These are phyloP conservation scores for Ciconia nigra DNA, from an alignment of 2,797 vertebrate species.

Conservation along the genomic window DNA sequence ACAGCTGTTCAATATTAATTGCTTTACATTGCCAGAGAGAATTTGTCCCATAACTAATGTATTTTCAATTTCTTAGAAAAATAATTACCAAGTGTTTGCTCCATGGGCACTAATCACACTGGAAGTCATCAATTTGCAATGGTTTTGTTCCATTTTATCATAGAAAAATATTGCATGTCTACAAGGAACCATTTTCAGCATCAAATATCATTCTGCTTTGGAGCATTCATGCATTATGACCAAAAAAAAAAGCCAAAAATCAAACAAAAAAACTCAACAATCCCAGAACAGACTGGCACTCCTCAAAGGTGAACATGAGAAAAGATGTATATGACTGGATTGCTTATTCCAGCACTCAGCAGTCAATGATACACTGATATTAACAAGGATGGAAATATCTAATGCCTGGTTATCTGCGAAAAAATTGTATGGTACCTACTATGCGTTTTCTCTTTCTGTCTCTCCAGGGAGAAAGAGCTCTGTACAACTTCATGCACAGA, in stretches of 20 bases:
- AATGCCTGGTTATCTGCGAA: neutral
- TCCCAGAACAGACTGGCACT: neutral
- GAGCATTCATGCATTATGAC: neutral
- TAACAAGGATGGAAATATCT: neutral
- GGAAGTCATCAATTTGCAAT: neutral
- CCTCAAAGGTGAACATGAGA: neutral
- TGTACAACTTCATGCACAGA: neutral
- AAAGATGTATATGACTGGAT: neutral
- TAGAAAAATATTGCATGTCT: neutral
- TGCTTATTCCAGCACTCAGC: neutral
- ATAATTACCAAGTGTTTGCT: conserved; percentile 14
- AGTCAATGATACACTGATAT: neutral
- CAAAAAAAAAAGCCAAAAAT: neutral
- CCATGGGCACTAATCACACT: neutral
- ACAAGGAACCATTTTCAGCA: neutral
- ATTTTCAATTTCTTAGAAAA: conserved; percentile 43
- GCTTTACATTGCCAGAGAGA: neutral
- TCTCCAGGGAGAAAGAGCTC: neutral
- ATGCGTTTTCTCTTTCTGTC: neutral
- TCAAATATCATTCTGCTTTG: neutral
- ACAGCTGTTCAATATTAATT: conserved; percentile 15
- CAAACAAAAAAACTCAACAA: neutral
- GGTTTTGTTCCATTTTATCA: neutral
- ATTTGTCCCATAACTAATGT: neutral
- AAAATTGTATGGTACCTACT: neutral